A percentile compares a stretch with the other conserved stretches of the same genome.
phyloP scores from a whole-genome alignment of 2,113 vertebrate species.

The Semnopithecus entellus region DNA sequence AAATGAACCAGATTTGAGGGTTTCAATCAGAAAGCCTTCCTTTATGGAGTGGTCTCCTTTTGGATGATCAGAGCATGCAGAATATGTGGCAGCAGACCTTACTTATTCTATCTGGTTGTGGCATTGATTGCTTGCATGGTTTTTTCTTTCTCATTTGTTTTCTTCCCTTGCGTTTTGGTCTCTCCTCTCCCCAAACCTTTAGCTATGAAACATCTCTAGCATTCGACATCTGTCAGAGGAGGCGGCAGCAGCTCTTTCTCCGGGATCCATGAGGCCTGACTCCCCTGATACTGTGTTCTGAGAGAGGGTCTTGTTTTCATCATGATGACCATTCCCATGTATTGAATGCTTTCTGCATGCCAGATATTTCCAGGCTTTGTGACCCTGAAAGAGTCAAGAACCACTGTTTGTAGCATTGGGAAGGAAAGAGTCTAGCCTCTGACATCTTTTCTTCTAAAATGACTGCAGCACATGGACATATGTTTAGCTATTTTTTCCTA shows the following conservation, averaged over 20 bases:
- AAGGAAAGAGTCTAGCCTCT: neutral
- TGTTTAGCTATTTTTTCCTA: neutral
- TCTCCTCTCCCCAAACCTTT: neutral
- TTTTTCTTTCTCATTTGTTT: neutral
- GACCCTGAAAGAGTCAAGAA: neutral
- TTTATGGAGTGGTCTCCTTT: neutral
- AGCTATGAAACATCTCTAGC: neutral
- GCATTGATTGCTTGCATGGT: neutral
- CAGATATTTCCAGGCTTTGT: neutral
- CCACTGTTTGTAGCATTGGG: neutral
- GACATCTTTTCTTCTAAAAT: neutral
- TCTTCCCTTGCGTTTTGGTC: neutral
- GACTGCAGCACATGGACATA: neutral
- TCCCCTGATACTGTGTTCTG: neutral
- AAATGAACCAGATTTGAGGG: neutral
- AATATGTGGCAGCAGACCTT: neutral
- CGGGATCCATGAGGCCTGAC: too few species aligned
- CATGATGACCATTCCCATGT: rapidly evolving
- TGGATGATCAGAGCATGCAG: neutral
- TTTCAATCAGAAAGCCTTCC: neutral
- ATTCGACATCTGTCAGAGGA: neutral
- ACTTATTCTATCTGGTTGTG: too few species aligned
- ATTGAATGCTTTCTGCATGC: neutral
- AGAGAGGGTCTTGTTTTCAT: neutral
- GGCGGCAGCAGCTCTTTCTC: neutral